Conservation (phyloP, 2,113 vertebrate species). For the Pachycephala philippinensis region DNA sequence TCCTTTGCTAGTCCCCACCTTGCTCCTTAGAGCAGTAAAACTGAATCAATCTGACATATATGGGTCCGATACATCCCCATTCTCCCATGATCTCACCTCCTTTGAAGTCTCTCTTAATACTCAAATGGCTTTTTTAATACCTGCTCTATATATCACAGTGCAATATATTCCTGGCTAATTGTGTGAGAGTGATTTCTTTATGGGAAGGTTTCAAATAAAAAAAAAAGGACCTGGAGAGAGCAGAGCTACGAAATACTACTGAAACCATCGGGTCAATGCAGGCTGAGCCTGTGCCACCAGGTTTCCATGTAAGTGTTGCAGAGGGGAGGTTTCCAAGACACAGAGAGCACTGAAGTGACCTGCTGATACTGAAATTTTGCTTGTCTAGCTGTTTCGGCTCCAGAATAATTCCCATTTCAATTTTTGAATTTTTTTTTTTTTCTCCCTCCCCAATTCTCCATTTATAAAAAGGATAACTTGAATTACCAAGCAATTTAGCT, state of each 20-base stretch:
- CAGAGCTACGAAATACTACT: neutral
- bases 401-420: neutral
- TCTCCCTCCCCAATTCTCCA: neutral
- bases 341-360: neutral
- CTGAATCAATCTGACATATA: neutral
- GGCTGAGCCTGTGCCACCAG: neutral
- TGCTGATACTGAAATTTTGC: neutral
- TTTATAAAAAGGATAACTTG: neutral
- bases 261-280: neutral
- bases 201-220: neutral
- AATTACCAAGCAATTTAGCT: neutral
- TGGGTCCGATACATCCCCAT: neutral
- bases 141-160: constrained; percentile 18
- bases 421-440: neutral
- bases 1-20: neutral
- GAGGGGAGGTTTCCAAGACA: neutral
- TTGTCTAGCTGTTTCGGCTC: neutral
- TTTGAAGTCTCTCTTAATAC: neutral
- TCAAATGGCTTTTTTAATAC: constrained; percentile 37
- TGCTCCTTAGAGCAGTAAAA: neutral
- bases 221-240: neutral
- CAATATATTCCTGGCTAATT: constrained; percentile 1
- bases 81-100: constrained; percentile 32
- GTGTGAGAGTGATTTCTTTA: neutral
- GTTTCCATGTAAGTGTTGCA: neutral